These are phyloP conservation scores for Entelurus aequoreus DNA, from an alignment of 2,113 vertebrate genomes.

Conservation along the genomic window DNA sequence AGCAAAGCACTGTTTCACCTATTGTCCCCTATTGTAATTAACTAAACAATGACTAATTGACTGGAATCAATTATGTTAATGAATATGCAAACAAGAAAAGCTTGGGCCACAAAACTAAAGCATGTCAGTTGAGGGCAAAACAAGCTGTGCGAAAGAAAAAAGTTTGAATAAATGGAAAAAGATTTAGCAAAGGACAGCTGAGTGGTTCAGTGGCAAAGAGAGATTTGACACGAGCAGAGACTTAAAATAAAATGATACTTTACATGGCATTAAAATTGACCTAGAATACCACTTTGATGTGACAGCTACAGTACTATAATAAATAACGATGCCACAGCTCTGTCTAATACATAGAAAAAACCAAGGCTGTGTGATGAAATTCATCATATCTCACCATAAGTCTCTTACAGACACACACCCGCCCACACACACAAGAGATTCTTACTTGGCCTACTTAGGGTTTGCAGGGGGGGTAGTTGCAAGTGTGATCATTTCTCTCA, in stretches of 20 bases:
- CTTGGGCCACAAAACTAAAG: constrained; percentile 3
- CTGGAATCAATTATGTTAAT: background rate
- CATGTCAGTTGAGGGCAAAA: background rate
- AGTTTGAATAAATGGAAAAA: constrained; percentile 4
- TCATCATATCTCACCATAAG: constrained; percentile 19
- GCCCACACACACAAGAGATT: constrained; percentile 27
- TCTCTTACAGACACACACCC: constrained; percentile 16
- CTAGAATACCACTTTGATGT: constrained; percentile 1
- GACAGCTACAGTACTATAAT: background rate
- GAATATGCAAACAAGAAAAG: background rate
- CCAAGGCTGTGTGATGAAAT: constrained; percentile 18
- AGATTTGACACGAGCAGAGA: constrained; percentile 4
- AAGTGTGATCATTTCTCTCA: constrained; percentile 10
- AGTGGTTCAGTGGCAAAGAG: background rate
- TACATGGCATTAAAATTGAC: constrained; percentile 15
- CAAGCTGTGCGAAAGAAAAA: background rate
- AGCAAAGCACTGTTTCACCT: background rate
- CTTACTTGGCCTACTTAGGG: constrained; percentile 48
- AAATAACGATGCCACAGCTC: background rate
- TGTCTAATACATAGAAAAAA: constrained; percentile 27
- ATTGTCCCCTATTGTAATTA: background rate
- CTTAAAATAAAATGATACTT: constrained; percentile 8
- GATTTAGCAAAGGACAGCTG: background rate
- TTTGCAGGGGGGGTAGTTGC: constrained; percentile 14
- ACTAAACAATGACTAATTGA: background rate